Conservation (phyloP, 2,797 vertebrate species). For the Hapalemur alaotrensis region DNA sequence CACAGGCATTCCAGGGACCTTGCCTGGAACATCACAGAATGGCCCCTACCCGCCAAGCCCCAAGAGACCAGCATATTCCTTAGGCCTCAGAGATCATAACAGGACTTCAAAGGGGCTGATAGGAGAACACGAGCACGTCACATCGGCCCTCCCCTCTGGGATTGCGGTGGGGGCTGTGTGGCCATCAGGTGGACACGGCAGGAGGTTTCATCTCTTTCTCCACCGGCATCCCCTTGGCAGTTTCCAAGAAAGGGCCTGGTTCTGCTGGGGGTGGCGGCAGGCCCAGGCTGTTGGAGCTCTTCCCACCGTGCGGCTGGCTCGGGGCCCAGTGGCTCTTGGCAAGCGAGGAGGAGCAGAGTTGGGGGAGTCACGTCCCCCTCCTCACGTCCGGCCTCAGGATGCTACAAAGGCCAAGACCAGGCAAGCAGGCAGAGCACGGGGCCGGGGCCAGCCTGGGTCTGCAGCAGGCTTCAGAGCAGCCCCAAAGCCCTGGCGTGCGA, state of each 20-base stretch:
- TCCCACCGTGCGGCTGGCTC: neutral
- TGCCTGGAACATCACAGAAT: rapidly evolving
- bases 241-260: neutral
- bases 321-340: neutral
- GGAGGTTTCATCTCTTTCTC: neutral
- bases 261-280: neutral
- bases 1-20: neutral
- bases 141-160: neutral
- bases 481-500: rapidly evolving
- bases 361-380: rapidly evolving
- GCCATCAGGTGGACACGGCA: too few relatives aligned
- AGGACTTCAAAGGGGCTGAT: neutral
- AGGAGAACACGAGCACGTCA: neutral
- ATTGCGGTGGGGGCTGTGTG: rapidly evolving
- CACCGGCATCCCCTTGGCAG: neutral
- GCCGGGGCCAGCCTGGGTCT: rapidly evolving
- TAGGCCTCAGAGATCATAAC: neutral
- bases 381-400: neutral
- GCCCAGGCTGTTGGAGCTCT: neutral
- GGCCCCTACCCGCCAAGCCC: neutral
- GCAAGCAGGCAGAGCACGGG: rapidly evolving
- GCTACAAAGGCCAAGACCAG: neutral
- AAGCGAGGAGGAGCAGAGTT: neutral
- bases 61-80: neutral
- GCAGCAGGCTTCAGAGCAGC: neutral